Conservation (phyloP, 1,140 invertebrate genomes). For the Popillia japonica region DNA sequence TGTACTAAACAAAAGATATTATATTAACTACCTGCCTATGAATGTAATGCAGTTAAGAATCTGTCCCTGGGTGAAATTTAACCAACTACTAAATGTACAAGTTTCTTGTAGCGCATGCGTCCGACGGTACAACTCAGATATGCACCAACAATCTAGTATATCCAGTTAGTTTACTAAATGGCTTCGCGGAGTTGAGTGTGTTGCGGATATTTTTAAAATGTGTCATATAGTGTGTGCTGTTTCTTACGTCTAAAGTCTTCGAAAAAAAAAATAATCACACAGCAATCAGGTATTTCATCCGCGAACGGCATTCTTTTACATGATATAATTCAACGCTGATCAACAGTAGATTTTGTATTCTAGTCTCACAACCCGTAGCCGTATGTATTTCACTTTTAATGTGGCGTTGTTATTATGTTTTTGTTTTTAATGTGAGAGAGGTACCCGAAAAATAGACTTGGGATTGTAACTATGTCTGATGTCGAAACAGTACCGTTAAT, state of each 20-base stretch:
- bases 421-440: conserved; percentile 21
- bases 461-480: conserved; percentile 23
- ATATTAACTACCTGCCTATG: conserved; percentile 33
- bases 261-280: conserved; percentile 22
- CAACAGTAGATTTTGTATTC: not conserved
- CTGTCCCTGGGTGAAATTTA: conserved; percentile 30
- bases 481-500: conserved; percentile 5
- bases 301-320: not conserved
- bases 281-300: not conserved
- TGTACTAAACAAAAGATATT: conserved; percentile 19
- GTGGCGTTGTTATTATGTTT: conserved; percentile 33
- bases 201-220: not conserved
- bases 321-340: not conserved
- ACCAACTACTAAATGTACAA: conserved; percentile 33
- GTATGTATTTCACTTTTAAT: conserved; percentile 23
- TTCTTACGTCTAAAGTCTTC: conserved; percentile 10
- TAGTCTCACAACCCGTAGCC: not conserved
- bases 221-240: conserved; percentile 28
- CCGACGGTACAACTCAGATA: not conserved
- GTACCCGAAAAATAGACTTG: not conserved
- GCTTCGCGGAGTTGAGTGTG: not conserved
- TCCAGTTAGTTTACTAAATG: conserved; percentile 31
- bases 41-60: conserved; percentile 31
- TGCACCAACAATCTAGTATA: conserved; percentile 31
- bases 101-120: conserved; percentile 10